Evolutionary conservation across 2,797 vertebrate genomes (phyloP).

Genomic region (Falco cherrug): DNA sequence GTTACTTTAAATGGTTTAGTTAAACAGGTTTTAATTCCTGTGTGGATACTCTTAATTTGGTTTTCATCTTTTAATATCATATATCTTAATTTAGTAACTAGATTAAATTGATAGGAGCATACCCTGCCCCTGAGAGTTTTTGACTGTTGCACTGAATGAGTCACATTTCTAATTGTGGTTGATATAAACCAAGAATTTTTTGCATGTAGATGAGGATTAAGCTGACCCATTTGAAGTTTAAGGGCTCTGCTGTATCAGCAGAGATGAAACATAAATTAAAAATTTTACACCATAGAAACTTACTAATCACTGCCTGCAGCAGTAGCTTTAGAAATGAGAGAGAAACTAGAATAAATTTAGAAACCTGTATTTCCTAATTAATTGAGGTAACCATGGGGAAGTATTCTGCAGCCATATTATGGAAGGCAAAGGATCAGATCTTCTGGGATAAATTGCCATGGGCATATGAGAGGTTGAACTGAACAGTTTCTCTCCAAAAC

Average conservation of each 20-base stretch:
- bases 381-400: background rate
- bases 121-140: background rate
- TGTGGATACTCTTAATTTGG: background rate
- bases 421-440: background rate
- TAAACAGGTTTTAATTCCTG: background rate
- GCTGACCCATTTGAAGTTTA: background rate
- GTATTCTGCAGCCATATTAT: background rate
- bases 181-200: background rate
- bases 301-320: background rate
- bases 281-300: background rate
- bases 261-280: background rate
- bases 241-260: background rate
- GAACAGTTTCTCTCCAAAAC: background rate
- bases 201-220: background rate
- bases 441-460: background rate
- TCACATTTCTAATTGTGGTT: background rate
- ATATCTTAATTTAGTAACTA: background rate
- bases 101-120: background rate
- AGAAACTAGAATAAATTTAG: constrained; percentile 3
- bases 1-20: background rate
- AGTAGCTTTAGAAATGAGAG: background rate
- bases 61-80: background rate
- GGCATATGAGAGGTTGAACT: background rate
- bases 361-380: background rate
- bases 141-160: background rate